Base-by-base conservation (phyloP, 2,888 invertebrate genomes). In the Orthosia incerta region DNA sequence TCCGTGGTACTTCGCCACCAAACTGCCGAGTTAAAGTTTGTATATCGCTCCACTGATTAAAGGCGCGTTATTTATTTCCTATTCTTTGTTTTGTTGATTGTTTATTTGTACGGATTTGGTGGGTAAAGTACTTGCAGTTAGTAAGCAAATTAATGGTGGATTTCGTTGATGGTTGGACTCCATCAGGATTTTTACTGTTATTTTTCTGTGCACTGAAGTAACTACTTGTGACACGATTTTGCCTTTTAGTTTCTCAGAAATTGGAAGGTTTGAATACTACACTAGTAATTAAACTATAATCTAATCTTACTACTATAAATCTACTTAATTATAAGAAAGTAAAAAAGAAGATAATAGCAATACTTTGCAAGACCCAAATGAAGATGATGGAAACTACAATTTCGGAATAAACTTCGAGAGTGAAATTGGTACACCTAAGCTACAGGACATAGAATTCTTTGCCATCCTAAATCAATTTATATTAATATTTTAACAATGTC, bases 1-100 rank as follows among this genome's bases (percentile, higher is more conserved):
- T 23, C 13, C 4, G 26, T 51, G 39, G 59, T 64, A 63, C 70
- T 80, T 70, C n/a, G 57, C 80, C 72, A 73, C 72, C 65, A 72
- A 83, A 77, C 68, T 62, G 69, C 62, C 56, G 64, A 72, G 85
- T 82, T 82, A 82, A 84, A 83, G 59, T 79, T 74, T 72, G 71
- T 82, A 69, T 71, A 79, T 65, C 61, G 71, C 56, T 67, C 51
- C 67, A 50, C 74, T 74, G 80, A 83, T 83, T 83, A 72, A 83
- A 83, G 70, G 61, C 57, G 31, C 39, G 59, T 68, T 76, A 70
- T 74, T 72, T 77, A 74, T 71, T 70, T 65, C 50, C 61, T n/a
- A 74, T 74, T 76, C 79, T 72, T 79, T 82, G 61, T 68, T 72
- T 59, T 61, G 64, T 64, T 46, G 23, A 76, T 76, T 76, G 53